Evolutionary conservation across 2,113 vertebrate genomes (phyloP), one percentile per base, ranked within the genome.

Genomic region (Lepus europaeus): DNA sequence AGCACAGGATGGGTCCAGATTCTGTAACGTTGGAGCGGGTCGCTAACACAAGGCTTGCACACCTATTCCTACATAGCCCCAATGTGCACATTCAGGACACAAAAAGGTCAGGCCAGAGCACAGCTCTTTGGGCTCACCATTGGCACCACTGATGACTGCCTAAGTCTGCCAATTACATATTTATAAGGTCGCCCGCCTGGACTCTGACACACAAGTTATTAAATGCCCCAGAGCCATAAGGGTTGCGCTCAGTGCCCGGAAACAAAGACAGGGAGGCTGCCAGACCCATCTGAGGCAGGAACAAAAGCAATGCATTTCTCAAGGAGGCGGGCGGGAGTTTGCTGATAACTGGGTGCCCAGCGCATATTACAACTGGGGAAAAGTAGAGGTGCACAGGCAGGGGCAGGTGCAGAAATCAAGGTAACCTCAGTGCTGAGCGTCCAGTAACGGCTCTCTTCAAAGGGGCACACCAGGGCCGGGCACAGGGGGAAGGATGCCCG

Each of bases 231-330:
- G 72, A 97, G 94, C 97, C 93, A 61, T 77, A 79, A 95, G 19
- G 89, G 95, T 33, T 96, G 82, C 1, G 25, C 89, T 96, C 91
- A 61, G 72, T 82, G 87, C 91, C 94, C 92, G 91, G 93, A 93
- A 87, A 93, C 92, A 96, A 96, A 97, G 96, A 87, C 0, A 0
- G 89, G 45, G 70, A 96, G 96, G 84, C 83, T 81, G 95, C 92
- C 72, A 97, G 95, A 39, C 70, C 90, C 12, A 1, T 78, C 53
- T 0, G 82, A 92, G 79, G 69, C 76, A 73, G 87, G 56, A 96
- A 97, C 94, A 92, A 97, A 98, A 97, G 91, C 97, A 11, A 82
- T 86, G 96, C 91, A 78, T 82, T 83, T 92, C 89, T 70, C 68
- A 72, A 94, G 96, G 70, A 96, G 49, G 19, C 10, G 33, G 39